Evolutionary conservation across 2,113 vertebrate genomes (phyloP).

Genomic region (Hylia prasina): DNA sequence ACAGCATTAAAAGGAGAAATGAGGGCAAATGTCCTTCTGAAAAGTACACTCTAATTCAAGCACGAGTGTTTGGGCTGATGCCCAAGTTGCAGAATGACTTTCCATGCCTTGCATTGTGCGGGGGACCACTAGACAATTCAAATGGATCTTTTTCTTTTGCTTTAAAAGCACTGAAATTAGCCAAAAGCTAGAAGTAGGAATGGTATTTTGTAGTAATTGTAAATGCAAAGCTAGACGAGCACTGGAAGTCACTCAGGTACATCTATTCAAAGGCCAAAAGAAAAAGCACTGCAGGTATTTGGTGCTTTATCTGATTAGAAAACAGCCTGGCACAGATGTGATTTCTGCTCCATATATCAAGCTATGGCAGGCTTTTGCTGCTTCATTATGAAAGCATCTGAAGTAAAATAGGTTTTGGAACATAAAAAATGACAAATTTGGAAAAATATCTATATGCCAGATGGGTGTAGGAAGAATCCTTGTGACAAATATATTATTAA

Average conservation of each 20-base stretch:
- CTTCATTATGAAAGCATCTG: slow-evolving; percentile 66
- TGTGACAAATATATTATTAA: slow-evolving; percentile 70
- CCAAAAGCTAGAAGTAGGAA: not conserved
- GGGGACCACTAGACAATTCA: not conserved
- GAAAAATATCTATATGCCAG: slow-evolving; percentile 71
- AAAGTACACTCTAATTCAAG: not conserved
- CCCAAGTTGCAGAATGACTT: not conserved
- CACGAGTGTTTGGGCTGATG: not conserved
- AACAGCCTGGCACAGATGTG: slow-evolving; percentile 59
- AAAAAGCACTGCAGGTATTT: slow-evolving; percentile 15
- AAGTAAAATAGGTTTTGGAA: slow-evolving; percentile 69
- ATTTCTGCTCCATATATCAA: slow-evolving; percentile 56
- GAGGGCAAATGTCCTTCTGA: not conserved
- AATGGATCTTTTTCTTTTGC: not conserved
- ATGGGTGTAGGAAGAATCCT: slow-evolving; percentile 73
- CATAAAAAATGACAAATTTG: slow-evolving; percentile 71
- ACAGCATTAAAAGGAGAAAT: not conserved
- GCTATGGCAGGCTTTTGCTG: slow-evolving; percentile 52
- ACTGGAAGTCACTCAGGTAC: slow-evolving; percentile 14
- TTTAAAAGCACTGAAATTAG: slow-evolving; percentile 7
- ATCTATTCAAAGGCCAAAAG: slow-evolving; percentile 18
- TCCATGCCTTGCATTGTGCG: not conserved
- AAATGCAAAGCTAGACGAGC: not conserved
- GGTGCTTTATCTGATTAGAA: slow-evolving; percentile 49
- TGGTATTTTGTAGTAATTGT: not conserved